Percentiles rank a stretch among this genome's conserved stretches.
Conservation (phyloP, 2,888 invertebrate genomes). For the Euproctis similis region DNA sequence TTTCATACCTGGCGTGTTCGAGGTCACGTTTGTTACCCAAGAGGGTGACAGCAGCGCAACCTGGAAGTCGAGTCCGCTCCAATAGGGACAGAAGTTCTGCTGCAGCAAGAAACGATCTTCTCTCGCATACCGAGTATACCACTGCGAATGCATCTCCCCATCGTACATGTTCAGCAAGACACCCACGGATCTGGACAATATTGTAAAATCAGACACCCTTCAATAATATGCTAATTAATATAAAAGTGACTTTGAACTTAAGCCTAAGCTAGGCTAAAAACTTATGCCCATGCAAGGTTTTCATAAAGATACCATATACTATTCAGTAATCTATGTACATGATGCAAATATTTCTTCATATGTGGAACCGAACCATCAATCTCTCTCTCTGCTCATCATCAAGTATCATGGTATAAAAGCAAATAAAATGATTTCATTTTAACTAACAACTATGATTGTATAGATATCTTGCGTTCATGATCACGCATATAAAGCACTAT, state of each 20-base stretch:
- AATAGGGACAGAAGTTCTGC: slow-evolving; percentile 82
- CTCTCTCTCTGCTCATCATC: no score
- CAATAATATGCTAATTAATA: neutral
- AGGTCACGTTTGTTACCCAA: slow-evolving; percentile 89
- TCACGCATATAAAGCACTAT: neutral
- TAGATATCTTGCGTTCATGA: no score
- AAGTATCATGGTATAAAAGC: no score
- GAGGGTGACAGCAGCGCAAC: slow-evolving; percentile 83
- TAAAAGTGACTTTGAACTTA: neutral
- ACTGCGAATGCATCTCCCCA: slow-evolving; percentile 91
- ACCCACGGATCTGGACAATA: slow-evolving; percentile 79
- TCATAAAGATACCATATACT: neutral
- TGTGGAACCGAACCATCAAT: no score
- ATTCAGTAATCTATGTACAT: neutral
- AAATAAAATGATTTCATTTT: no score
- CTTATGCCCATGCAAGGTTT: neutral
- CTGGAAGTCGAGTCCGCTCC: slow-evolving; percentile 81
- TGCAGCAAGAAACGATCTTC: slow-evolving; percentile 77
- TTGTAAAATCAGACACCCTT: no score
- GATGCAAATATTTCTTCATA: no score
- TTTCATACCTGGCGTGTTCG: slow-evolving; percentile 82
- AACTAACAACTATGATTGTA: no score
- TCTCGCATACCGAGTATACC: slow-evolving; percentile 82
- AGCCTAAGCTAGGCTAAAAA: no score
- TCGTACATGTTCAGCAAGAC: slow-evolving; percentile 83